Evolutionary conservation across 2,888 invertebrate species (phyloP), one percentile per base, ranked within the genome.

Genomic region (Nomada ruficornis): DNA sequence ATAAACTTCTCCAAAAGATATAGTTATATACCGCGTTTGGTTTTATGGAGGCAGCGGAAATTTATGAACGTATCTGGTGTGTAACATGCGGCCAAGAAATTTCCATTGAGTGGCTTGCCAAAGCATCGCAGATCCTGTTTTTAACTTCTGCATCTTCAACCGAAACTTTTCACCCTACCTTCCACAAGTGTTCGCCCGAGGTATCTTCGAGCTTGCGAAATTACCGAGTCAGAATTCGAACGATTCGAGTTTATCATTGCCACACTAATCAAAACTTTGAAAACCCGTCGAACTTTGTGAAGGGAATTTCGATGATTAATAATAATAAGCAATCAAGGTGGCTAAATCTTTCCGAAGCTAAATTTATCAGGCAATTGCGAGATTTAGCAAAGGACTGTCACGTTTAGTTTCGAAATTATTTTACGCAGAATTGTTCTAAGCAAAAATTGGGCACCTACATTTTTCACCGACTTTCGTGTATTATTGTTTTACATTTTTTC

Each of bases 41-140:
- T 42, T 81, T 69, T 69, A 72, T 80, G 76, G 68, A 63, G 44
- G 50, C 15, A 20, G 20, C 36, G 67, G 65, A 68, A 79, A 77
- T 80, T 80, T 82, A 79, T 70, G 79, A 63, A 76, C 64, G 73
- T 73, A 68, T 84, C 80, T 83, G 83, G 71, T 52, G 64, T 71
- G 67, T 57, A 78, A 75, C 71, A 65, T 44, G 50, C 68, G 26
- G 68, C 47, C 9, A 47, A 67, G 57, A 67, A 76, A 77, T 73
- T 73, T 77, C 76, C 69, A 77, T 73, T 3, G 72, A 69, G 26
- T 60, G 57, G 69, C 59, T 71, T 65, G 73, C 78, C 65, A 78
- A 59, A 78, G 65, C 73, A 60, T 69, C 20, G 47, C 50, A 18
- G 50, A 65, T 70, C 26, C 23, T 29, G 26, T 26, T 75, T 50